Base-by-base conservation (phyloP, 2,113 vertebrate genomes). In the Morone chrysops region DNA sequence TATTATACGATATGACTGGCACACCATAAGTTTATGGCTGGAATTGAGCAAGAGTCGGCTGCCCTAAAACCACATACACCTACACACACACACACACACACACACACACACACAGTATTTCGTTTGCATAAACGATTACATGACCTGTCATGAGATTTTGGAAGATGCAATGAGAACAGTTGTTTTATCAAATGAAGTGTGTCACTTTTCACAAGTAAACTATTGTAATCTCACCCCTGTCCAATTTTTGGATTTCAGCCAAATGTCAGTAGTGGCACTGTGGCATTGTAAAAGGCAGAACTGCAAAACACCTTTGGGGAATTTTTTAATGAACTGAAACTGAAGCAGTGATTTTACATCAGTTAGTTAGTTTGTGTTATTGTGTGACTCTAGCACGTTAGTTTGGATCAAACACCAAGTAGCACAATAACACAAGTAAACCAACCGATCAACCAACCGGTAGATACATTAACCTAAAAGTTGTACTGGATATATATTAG, bases 291-390 rank as follows among this genome's bases (percentile, higher is more conserved):
- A 75, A 31, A 20, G 16, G 17, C 47, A 45, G 16, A 41, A 62
- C 57, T 63, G 16, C 4, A 45, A 14, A 62, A 10, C 2, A 20
- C 14, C 16, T 14, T 2, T n/a, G 38, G 45, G 67, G 57, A 45
- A 6, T 43, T 75, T 53, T 47, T 38, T 41, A 14, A 53, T 63
- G 40, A 80, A 69, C 36, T 54, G 17, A 61, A 80, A 31, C 31
- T 31, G 31, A 31, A 31, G 31, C 31, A 31, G 31, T 31, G 31
- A 31, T 31, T 31, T 31, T 31, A 31, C 31, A 31, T 31, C 31
- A 31, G 31, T 31, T 31, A 31, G 31, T 31, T 31, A 3, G 31
- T 31, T 31, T 31, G 31, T 31, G 31, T 31, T 31, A 31, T 31
- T 31, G 31, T 31, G 31, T 31, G 31, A 31, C 31, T 31, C 31